These are phyloP conservation scores for Strongylocentrotus purpuratus DNA, from an alignment of 35 echinoderm and acorn worm species.

Conservation along the genomic window DNA sequence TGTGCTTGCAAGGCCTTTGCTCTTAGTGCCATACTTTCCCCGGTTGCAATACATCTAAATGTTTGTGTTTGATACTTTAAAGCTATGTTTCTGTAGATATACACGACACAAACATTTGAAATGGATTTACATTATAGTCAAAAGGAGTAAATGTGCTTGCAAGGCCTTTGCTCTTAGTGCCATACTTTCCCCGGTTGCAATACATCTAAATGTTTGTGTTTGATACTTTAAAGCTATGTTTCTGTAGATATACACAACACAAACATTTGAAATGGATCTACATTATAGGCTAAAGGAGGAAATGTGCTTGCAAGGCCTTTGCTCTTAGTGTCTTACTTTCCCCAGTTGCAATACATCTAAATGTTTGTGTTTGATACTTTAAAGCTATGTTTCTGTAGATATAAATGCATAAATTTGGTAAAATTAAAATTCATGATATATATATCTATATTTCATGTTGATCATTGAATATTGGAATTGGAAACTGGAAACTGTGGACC, in stretches of 20 bases:
- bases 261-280: neutral
- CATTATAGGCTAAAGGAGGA: neutral
- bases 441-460: no score
- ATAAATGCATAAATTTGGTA: no score
- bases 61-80: neutral
- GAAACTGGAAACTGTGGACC: no score
- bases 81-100: no score
- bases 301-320: neutral
- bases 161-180: neutral
- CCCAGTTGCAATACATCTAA: neutral
- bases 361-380: no score
- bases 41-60: neutral
- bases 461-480: no score
- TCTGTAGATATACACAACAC: neutral
- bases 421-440: no score
- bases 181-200: neutral
- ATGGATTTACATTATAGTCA: neutral
- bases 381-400: no score
- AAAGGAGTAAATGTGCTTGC: neutral
- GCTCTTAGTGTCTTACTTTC: neutral
- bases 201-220: neutral
- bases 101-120: neutral
- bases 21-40: neutral
- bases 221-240: neutral
- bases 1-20: neutral